Conservation (phyloP, 2,888 invertebrate genomes). For the Meliscaeva auricollis region DNA sequence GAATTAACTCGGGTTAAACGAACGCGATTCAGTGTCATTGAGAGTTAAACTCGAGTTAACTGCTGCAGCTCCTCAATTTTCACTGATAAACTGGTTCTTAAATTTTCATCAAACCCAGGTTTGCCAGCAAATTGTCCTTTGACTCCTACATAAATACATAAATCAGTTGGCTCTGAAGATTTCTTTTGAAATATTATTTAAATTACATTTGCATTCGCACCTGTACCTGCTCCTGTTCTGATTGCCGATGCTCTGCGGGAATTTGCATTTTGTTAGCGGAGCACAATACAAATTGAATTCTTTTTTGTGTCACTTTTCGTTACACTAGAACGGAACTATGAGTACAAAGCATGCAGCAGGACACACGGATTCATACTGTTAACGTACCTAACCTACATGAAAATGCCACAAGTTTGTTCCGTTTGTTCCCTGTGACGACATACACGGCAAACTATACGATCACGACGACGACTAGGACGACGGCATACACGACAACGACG, state of each 20-base stretch:
- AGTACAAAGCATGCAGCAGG: slow-evolving; percentile 62
- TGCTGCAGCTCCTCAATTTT: no score
- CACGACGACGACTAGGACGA: no score
- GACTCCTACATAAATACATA: slow-evolving; percentile 26
- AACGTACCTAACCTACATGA: slow-evolving; percentile 56
- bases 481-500: not conserved
- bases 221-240: slow-evolving; percentile 64
- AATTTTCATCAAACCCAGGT: not conserved
- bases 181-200: slow-evolving; percentile 63
- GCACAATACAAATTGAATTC: slow-evolving; percentile 75
- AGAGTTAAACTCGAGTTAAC: no score
- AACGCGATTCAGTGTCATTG: no score
- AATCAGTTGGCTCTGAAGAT: slow-evolving; percentile 49
- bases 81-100: no score
- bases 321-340: slow-evolving; percentile 42
- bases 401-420: slow-evolving; percentile 66
- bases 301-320: slow-evolving; percentile 71
- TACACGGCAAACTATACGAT: not conserved
- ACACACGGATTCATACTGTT: slow-evolving; percentile 62
- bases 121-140: slow-evolving; percentile 1
- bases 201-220: slow-evolving; percentile 75
- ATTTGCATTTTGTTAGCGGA: slow-evolving; percentile 75
- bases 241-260: slow-evolving; percentile 73
- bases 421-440: slow-evolving; percentile 24
- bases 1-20: no score